Base-by-base conservation (phyloP, 1,140 invertebrate genomes). In the Drosophila mojavensis region DNA sequence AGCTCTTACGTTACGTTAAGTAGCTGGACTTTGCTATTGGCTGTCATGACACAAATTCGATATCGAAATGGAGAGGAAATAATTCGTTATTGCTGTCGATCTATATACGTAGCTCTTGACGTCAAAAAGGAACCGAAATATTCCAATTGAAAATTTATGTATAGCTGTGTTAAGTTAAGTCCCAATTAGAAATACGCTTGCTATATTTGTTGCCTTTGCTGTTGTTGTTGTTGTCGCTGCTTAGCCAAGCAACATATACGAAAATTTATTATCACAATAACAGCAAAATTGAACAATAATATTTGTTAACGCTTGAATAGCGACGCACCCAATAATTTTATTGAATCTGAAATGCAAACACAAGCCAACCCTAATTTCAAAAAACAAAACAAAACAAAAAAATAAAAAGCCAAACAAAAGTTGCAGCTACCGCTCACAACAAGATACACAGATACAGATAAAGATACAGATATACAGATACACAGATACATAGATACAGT, bases 221-320 rank as follows among this genome's bases (percentile, higher is more conserved):
- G n/a, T 10, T 63, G 63, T 45, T 63, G 63, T 55, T 62, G 61
- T 51, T 81, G 79, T 65, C 39, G 63, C 59, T 85, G 77, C 75
- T 89, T 85, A 81, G 54, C 76, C 71, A 88, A 82, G 65, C 80
- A 78, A 63, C 59, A 73, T 68, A 81, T 79, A 75, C 61, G 68
- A 83, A 89, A 89, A 89, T 89, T 89, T 89, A 89, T 90, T 84
- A 89, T 90, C 85, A 89, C 85, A 89, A 89, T 81, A 89, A 89
- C 84, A 89, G 58, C 71, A 74, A 89, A 90, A 84, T 90, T 89
- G 75, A 89, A 89, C 85, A 89, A 89, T 89, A 90, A 89, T 89
- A 89, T 90, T 89, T 90, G 81, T 89, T 89, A 89, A 89, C 85
- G 85, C 85, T 89, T 79, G 86, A 90, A 65, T 81, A 90, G 85